Evolutionary conservation across 1,140 invertebrate genomes (phyloP).

Genomic region (Caenorhabditis remanei): DNA sequence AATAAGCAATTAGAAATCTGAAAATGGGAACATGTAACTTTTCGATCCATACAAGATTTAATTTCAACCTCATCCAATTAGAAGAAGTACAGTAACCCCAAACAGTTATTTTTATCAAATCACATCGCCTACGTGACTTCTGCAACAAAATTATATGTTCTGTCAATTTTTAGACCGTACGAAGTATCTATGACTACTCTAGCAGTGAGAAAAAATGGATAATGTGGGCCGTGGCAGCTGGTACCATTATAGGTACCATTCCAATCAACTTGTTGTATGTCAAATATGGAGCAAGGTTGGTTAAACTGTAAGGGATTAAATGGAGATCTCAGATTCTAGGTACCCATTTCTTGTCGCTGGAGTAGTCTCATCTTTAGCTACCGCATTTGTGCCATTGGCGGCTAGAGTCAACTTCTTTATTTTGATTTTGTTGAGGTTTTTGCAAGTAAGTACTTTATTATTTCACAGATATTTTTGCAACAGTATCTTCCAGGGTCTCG

Average conservation of each 20-base stretch:
- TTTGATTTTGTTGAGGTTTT: constrained; percentile 47
- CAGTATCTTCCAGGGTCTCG: constrained; percentile 59
- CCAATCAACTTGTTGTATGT: constrained; percentile 58
- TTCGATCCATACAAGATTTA: too few relatives aligned
- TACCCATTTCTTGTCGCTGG: constrained; percentile 60
- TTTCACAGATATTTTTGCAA: neutral
- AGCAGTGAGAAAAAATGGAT: constrained; percentile 56
- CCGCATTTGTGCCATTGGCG: constrained; percentile 27
- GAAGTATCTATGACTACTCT: constrained; percentile 45
- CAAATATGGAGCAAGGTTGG: constrained; percentile 54
- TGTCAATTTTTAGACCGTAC: constrained; percentile 9
- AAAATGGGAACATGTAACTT: too few relatives aligned
- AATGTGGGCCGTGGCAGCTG: constrained; percentile 58
- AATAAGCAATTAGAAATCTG: too few relatives aligned
- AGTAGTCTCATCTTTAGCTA: constrained; percentile 5
- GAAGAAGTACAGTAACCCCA: too few relatives aligned
- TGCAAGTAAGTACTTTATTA: constrained; percentile 38
- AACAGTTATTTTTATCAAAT: neutral
- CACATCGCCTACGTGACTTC: neutral
- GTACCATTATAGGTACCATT: constrained; percentile 48
- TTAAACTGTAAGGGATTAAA: too few relatives aligned
- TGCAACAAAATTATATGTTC: neutral
- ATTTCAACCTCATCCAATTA: too few relatives aligned
- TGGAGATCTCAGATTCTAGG: constrained; percentile 1
- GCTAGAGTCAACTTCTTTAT: constrained; percentile 1